Evolutionary conservation across 1,140 invertebrate genomes (phyloP), one percentile per base, ranked within the genome.

Genomic region (Caenorhabditis inopinata): DNA sequence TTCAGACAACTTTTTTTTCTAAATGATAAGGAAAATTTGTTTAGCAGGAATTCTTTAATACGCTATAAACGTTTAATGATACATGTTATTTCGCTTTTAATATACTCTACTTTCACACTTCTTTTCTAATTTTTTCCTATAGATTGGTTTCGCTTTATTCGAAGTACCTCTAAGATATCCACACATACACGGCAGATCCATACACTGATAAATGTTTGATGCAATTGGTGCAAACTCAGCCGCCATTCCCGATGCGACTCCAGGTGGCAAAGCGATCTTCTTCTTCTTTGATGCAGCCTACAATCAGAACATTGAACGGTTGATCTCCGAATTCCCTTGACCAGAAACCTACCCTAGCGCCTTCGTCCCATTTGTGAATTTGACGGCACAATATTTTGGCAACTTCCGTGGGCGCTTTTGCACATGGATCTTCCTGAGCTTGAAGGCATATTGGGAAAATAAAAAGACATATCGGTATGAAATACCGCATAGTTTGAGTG

Each of bases 321-420:
- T 32, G 9, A n/a, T 51, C 47, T 76, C 47, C 38, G 58, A 16
- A 38, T 68, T 29, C 21, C 58, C 58, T 68, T 68, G 58, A 68
- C 58, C 58, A 29, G 14, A 42, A 5, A 68, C 80, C 76, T 21
- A 85, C 85, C 74, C 85, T 53, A 27, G 85, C 85, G 58, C 81
- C 81, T 16, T 74, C 82, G 77, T 87, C 86, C 86, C 86, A 87
- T 77, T 75, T 83, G 49, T 85, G 77, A n/a, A 87, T 62, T 75
- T 87, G 86, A 58, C 84, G 58, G 79, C 86, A 87, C 12, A 87
- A 21, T 49, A 82, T 87, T 77, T 84, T 86, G 0, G 79, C 32
- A 16, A 85, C 82, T 49, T 47, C 25, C 1, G 82, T 85, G 4
- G 86, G 86, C 0, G 86, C 86, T 25, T 29, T 58, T 12, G 83